Conservation (phyloP, 2,888 invertebrate genomes). For the Rambutsinella grinnellia region DNA sequence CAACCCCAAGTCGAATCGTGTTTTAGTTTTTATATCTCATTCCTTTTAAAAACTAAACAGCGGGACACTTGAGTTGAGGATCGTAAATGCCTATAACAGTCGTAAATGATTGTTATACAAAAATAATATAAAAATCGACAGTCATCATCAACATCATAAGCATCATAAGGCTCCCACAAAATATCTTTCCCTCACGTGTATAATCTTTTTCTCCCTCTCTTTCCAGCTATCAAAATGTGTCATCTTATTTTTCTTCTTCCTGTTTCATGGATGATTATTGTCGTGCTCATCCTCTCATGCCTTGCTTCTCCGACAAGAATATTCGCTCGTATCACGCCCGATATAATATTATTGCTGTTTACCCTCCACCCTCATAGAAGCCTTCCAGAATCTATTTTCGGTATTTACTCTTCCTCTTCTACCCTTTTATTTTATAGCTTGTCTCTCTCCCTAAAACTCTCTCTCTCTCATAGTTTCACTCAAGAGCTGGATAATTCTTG, state of each 20-base stretch:
- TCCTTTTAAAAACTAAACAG: no score
- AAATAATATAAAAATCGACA: conserved; percentile 8
- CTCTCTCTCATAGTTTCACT: no score
- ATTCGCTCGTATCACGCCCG: conserved; percentile 23
- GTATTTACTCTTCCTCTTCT: neutral
- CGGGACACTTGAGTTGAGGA: no score
- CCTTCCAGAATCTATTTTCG: neutral
- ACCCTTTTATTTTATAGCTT: neutral
- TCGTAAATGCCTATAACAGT: no score
- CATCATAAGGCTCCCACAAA: conserved; percentile 10
- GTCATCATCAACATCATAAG: conserved; percentile 9
- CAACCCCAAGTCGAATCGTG: no score
- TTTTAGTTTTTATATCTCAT: no score
- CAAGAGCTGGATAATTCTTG: conserved; percentile 29
- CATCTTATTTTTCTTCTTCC: conserved; percentile 35
- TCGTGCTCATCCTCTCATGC: neutral
- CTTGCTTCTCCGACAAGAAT: neutral
- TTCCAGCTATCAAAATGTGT: conserved; percentile 52
- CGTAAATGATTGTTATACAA: no score
- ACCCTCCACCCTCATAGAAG: conserved; percentile 5
- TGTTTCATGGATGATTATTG: neutral
- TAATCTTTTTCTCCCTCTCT: conserved; percentile 23
- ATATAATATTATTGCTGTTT: conserved; percentile 37
- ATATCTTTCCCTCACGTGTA: neutral
- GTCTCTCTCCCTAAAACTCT: no score